Conservation (phyloP, 2,797 vertebrate species). For the Poeciliopsis infans region DNA sequence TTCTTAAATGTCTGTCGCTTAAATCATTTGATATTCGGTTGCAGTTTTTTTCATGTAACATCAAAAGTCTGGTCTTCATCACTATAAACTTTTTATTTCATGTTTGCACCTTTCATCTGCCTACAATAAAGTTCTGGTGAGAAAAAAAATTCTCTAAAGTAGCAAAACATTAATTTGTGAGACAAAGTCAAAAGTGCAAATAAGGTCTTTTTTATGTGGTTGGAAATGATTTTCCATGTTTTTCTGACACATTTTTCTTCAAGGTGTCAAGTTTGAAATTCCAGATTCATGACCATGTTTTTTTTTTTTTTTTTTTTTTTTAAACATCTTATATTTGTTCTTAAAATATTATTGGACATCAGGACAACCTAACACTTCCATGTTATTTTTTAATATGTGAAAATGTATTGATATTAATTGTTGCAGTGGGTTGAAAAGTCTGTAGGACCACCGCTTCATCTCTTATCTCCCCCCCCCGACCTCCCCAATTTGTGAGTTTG, state of each 20-base stretch:
- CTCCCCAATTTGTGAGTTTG: slow-evolving; percentile 3
- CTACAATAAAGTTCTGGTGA: background rate
- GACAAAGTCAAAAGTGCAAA: background rate
- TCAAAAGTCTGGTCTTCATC: background rate
- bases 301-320: too few relatives aligned
- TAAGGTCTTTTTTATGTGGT: background rate
- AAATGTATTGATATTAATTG: background rate
- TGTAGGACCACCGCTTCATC: slow-evolving; percentile 4
- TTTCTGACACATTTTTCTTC: background rate
- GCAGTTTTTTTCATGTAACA: background rate
- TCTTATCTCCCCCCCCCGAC: background rate
- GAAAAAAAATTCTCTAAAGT: background rate
- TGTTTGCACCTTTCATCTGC: background rate
- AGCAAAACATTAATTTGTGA: background rate
- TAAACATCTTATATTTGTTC: background rate
- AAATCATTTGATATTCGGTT: background rate
- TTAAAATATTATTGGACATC: background rate
- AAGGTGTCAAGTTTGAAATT: background rate
- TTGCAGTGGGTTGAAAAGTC: slow-evolving; percentile 6
- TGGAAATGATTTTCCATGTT: background rate
- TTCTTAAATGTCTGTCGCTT: background rate
- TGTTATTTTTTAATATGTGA: background rate
- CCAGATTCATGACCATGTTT: too few relatives aligned
- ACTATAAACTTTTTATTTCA: background rate
- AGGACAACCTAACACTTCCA: background rate